A percentile compares a stretch with the other conserved stretches of the same genome.
Conservation (phyloP, 2,113 vertebrate species). For the Craseonycteris thonglongyai region DNA sequence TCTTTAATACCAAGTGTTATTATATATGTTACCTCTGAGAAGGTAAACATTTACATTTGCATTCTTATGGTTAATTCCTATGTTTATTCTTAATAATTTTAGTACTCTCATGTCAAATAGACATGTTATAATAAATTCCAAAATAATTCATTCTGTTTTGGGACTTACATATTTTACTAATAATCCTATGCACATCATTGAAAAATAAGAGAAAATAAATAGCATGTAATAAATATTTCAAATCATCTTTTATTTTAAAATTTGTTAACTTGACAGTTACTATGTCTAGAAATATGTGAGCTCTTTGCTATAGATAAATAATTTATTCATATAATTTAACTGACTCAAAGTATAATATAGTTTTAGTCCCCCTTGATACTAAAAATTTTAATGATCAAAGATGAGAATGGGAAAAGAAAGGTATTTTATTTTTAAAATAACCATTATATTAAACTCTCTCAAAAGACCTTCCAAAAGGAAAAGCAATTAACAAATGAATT, state of each 20-base stretch:
- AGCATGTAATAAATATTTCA: neutral
- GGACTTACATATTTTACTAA: neutral
- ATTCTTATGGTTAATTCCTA: neutral
- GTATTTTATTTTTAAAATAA: conserved; percentile 46
- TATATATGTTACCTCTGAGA: neutral
- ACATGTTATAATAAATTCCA: neutral
- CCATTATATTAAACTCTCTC: conserved; percentile 26
- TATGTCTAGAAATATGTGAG: neutral
- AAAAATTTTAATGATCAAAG: conserved; percentile 38
- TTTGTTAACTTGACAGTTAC: neutral
- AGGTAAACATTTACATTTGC: neutral
- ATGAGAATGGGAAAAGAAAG: neutral
- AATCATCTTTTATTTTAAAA: neutral
- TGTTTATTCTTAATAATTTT: neutral
- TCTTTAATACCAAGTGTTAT: neutral
- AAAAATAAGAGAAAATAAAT: neutral
- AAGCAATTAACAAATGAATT: conserved; percentile 50
- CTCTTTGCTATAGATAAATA: conserved; percentile 10
- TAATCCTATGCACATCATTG: neutral
- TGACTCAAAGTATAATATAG: neutral
- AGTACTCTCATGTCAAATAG: neutral
- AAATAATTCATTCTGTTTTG: neutral
- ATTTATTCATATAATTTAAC: conserved; percentile 3
- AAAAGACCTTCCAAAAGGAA: conserved; percentile 35
- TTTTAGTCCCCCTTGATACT: conserved; percentile 12